phyloP scores from a whole-genome alignment of 2,113 vertebrate genomes.

The Gobiocypris rarus region DNA sequence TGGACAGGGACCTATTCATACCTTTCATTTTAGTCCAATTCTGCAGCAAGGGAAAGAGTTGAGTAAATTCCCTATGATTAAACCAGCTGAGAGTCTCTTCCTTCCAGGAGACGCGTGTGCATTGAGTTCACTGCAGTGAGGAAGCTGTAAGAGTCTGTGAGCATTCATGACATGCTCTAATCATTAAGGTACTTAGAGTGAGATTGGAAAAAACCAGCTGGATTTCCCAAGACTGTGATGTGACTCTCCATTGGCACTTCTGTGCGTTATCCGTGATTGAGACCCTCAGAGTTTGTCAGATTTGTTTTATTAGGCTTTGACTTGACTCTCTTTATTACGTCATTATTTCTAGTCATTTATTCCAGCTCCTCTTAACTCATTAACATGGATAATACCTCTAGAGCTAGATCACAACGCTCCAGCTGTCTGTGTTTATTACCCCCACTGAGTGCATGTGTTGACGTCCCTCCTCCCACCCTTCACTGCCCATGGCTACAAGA shows the following conservation, averaged over 20 bases:
- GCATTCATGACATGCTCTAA: conserved; percentile 47
- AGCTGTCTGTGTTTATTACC: conserved; percentile 55
- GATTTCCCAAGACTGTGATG: conserved; percentile 30
- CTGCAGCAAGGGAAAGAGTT: conserved; percentile 65
- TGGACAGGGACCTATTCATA: neutral
- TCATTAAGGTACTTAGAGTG: conserved; percentile 50
- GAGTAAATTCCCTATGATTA: conserved; percentile 74
- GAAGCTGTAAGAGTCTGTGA: conserved; percentile 61
- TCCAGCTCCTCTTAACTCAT: conserved; percentile 42
- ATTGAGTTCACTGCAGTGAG: conserved; percentile 64
- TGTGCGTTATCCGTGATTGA: conserved; percentile 8
- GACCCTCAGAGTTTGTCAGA: conserved; percentile 20
- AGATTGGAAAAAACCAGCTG: conserved; percentile 35
- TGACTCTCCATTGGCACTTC: conserved; percentile 29
- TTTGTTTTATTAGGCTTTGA: neutral
- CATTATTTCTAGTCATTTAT: conserved; percentile 44
- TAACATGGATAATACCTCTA: conserved; percentile 53
- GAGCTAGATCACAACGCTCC: conserved; percentile 40
- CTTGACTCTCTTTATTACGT: conserved; percentile 26
- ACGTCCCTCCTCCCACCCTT: conserved; percentile 39
- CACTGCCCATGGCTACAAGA: conserved; percentile 39
- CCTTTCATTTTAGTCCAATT: conserved; percentile 52
- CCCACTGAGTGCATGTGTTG: conserved; percentile 40
- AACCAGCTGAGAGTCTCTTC: conserved; percentile 51
- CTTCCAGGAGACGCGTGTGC: conserved; percentile 67